These are phyloP conservation scores for Ephialtes manifestator DNA, from an alignment of 2,888 invertebrate genomes.

Conservation along the genomic window DNA sequence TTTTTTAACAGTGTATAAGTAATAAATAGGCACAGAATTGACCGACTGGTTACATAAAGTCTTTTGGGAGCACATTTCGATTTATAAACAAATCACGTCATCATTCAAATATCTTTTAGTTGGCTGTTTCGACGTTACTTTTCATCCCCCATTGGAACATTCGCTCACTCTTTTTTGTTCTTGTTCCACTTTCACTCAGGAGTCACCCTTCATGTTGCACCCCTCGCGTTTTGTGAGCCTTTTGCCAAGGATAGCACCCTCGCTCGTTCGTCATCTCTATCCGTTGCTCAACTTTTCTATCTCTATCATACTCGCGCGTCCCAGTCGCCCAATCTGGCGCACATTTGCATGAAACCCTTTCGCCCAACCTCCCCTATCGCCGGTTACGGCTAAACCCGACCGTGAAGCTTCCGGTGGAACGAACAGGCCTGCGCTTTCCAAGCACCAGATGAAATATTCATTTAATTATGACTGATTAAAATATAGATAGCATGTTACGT, in stretches of 20 bases:
- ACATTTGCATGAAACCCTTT: conserved; percentile 82
- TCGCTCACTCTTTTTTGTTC: conserved; percentile 29
- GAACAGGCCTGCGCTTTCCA: conserved; percentile 53
- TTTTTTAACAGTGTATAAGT: background rate
- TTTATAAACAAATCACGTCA: conserved; percentile 75
- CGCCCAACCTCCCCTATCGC: conserved; percentile 50
- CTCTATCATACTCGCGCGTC: conserved; percentile 53
- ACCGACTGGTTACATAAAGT: background rate
- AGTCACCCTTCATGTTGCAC: conserved; percentile 33
- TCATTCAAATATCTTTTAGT: conserved; percentile 69
- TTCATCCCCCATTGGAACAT: conserved; percentile 32
- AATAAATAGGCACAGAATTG: background rate
- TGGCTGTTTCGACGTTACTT: conserved; percentile 31
- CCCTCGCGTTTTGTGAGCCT: conserved; percentile 54
- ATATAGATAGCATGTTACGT: conserved; percentile 83
- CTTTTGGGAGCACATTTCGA: conserved; percentile 66
- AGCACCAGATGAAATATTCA: conserved; percentile 83
- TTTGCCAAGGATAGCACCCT: conserved; percentile 55
- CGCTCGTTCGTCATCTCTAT: conserved; percentile 64
- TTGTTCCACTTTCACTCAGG: conserved; percentile 44
- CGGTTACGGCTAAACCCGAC: conserved; percentile 62
- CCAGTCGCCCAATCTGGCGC: conserved; percentile 77
- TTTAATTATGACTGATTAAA: conserved; percentile 84
- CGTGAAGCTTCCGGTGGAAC: conserved; percentile 35
- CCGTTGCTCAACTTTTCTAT: conserved; percentile 39